phyloP scores from a whole-genome alignment of 2,113 vertebrate species.

The Callionymus lyra region DNA sequence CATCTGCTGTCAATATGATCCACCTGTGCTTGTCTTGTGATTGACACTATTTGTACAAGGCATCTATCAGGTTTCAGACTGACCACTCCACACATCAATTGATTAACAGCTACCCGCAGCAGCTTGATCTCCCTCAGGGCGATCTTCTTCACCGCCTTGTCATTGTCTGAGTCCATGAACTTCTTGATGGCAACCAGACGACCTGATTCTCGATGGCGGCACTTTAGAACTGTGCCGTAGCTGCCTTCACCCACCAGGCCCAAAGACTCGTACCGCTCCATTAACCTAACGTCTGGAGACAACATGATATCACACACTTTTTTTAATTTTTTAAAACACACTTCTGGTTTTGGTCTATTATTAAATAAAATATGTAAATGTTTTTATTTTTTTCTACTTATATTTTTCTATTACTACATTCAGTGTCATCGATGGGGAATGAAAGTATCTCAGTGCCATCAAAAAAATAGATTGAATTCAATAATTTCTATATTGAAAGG shows the following conservation, averaged over 20 bases:
- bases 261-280: conserved; percentile 76
- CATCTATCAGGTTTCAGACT: conserved; percentile 12
- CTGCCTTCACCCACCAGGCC: conserved; percentile 79
- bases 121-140: conserved; percentile 53
- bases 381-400: no score
- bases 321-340: no score
- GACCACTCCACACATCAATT: not conserved
- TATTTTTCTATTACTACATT: no score
- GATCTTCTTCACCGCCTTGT: conserved; percentile 78
- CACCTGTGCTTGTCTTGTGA: conserved; percentile 4
- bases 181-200: conserved; percentile 83
- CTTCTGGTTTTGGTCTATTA: no score
- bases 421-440: no score
- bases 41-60: conserved; percentile 7
- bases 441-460: no score
- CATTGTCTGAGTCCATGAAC: conserved; percentile 79
- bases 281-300: no score
- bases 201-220: conserved; percentile 72
- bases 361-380: no score
- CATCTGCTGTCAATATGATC: conserved; percentile 1
- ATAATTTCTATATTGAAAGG: no score
- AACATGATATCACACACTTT: no score
- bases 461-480: no score
- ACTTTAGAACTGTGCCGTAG: conserved; percentile 80
- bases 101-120: conserved; percentile 32